Base-by-base conservation (phyloP, 2,113 vertebrate genomes). In the Antechinus stuartii region DNA sequence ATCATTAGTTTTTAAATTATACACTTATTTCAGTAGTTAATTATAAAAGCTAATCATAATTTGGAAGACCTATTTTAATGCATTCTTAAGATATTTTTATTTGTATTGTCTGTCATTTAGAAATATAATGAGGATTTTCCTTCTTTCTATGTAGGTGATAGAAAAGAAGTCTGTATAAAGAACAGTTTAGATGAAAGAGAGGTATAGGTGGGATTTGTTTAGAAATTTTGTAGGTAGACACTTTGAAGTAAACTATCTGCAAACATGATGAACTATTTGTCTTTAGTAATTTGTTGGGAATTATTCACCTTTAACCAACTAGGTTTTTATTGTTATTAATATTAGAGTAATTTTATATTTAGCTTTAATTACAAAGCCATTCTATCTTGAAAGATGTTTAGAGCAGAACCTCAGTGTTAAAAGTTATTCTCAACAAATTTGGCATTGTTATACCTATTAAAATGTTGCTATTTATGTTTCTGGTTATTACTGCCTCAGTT, bases 31-130 rank as follows among this genome's bases (percentile, higher is more conserved):
- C 35, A 84, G 27, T 91, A 47, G 54, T 90, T 53, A 26, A 46
- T 92, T 92, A 89, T 54, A 91, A 90, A 94, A 97, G 50, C 27
- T 24, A 47, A 54, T 24, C 50, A 30, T n/a, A 91, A 94, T 92
- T 93, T 84, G 90, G 96, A 94, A 96, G 91, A 52, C 47, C 30
- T 96, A 52, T 93, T 27, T 95, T 95, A 94, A 96, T 91, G 57
- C 91, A 84, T 93, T 47, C 56, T 94, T 96, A 46, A 68, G 90
- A 93, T 89, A 27, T n/a, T 92, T 46, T 91, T 92, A 0, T 91
- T 95, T 84, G 42, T 35, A 93, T 30, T n/a, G 1, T 56, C 94
- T 96, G 24, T 92, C 56, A 2, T 61, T 94, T n/a, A 91, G 46
- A 93, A 93, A 54, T 91, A 11, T 91, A 90, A 52, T 12, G 26